These are phyloP conservation scores for Tragelaphus oryx DNA, from an alignment of 2,797 vertebrate species.

Conservation along the genomic window DNA sequence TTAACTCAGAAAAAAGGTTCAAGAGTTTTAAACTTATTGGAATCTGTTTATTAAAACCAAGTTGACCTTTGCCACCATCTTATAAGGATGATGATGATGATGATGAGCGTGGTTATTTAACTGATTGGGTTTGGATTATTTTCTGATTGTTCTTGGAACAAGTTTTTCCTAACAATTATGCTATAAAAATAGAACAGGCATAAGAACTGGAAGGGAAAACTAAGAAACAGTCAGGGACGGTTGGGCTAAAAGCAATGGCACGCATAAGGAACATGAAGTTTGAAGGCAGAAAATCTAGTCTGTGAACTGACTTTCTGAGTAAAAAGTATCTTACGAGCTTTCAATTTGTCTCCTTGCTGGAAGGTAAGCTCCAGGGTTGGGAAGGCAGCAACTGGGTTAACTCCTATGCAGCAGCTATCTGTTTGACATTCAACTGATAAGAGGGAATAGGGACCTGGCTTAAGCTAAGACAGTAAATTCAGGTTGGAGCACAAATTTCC, in stretches of 20 bases:
- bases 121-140: constrained; percentile 41
- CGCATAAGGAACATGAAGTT: not conserved
- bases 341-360: not conserved
- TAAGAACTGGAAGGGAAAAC: constrained; percentile 11
- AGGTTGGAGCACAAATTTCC: not conserved
- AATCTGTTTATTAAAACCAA: constrained; percentile 36
- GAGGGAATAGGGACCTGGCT: not conserved
- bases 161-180: constrained; percentile 30
- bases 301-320: not conserved
- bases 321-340: not conserved
- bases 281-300: not conserved
- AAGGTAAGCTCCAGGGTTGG: not conserved
- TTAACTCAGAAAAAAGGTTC: not conserved
- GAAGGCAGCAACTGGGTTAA: not conserved
- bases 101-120: constrained; percentile 9
- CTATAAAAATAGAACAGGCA: constrained; percentile 1
- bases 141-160: constrained; percentile 41
- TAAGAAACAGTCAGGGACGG: not conserved
- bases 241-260: not conserved
- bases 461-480: not conserved
- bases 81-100: not conserved
- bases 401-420: not conserved
- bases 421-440: not conserved
- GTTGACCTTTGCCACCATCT: constrained; percentile 9
- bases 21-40: constrained; percentile 33